Evolutionary conservation across 1,140 invertebrate genomes (phyloP).

Genomic region (Heliothis virescens): DNA sequence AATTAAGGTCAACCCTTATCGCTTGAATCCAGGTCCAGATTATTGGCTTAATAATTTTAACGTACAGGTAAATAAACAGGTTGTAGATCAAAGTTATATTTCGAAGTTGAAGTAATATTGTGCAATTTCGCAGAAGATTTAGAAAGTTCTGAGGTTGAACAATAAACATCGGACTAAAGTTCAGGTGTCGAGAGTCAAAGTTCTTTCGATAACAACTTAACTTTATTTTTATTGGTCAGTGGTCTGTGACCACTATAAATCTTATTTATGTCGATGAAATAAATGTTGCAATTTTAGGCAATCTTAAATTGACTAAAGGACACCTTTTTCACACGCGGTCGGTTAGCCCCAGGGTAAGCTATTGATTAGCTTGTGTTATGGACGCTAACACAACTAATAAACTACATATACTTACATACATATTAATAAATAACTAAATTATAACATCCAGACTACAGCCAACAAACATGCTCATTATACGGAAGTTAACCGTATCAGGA

Average conservation of each 20-base stretch:
- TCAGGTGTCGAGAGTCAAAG: not conserved
- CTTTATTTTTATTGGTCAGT: not conserved
- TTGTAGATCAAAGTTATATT: not conserved
- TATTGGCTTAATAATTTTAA: not conserved
- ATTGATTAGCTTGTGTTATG: too few species aligned
- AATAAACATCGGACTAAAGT: not conserved
- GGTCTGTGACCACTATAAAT: not conserved
- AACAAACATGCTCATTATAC: too few species aligned
- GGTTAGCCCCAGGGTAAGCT: too few species aligned
- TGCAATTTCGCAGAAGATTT: not conserved
- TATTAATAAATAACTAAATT: too few species aligned
- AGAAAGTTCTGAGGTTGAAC: not conserved
- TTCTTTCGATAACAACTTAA: not conserved
- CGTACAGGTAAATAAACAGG: not conserved
- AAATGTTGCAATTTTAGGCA: not conserved
- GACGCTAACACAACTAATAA: too few species aligned
- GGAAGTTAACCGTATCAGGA: too few species aligned
- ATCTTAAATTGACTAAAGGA: too few species aligned
- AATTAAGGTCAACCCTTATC: slow-evolving; percentile 5
- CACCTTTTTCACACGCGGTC: too few species aligned
- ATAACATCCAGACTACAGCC: too few species aligned
- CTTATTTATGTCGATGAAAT: not conserved
- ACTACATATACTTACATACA: too few species aligned
- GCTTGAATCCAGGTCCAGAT: not conserved
- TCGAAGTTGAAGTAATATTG: not conserved